Conservation (phyloP, 2,797 vertebrate genomes). For the Vipera latastei region DNA sequence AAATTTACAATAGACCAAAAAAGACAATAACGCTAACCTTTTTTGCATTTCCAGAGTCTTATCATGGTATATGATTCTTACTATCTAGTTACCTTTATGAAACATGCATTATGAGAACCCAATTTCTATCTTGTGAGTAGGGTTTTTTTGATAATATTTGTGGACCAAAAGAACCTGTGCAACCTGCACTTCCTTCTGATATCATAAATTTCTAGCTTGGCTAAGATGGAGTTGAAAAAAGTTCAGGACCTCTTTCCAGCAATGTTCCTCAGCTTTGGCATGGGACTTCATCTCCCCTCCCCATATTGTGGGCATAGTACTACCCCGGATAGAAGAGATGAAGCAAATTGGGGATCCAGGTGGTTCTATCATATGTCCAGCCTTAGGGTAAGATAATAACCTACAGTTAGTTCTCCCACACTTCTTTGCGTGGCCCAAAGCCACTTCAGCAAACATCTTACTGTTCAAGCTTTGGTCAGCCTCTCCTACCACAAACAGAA, state of each 20-base stretch:
- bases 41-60: neutral
- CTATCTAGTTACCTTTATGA: neutral
- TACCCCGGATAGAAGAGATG: slow-evolving; percentile 13
- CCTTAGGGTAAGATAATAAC: slow-evolving; percentile 48
- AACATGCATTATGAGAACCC: neutral
- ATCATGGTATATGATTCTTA: neutral
- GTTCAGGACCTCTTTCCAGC: slow-evolving; percentile 54
- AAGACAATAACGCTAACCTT: neutral
- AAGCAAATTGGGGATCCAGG: slow-evolving; percentile 46
- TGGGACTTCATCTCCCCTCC: slow-evolving; percentile 56
- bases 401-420: slow-evolving; percentile 5
- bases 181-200: neutral
- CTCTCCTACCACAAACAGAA: slow-evolving; percentile 67
- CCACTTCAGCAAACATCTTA: slow-evolving; percentile 50
- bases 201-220: slow-evolving; percentile 19
- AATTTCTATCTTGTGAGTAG: neutral
- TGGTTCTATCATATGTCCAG: slow-evolving; percentile 64
- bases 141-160: neutral
- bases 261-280: slow-evolving; percentile 55
- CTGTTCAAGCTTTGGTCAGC: slow-evolving; percentile 55
- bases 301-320: slow-evolving; percentile 2
- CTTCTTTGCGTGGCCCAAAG: slow-evolving; percentile 41
- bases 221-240: slow-evolving; percentile 54
- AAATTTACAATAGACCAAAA: neutral
- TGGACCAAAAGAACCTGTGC: neutral